These are phyloP conservation scores for Sarcophaga subvicina DNA, from an alignment of 2,888 invertebrate species.

Conservation along the genomic window DNA sequence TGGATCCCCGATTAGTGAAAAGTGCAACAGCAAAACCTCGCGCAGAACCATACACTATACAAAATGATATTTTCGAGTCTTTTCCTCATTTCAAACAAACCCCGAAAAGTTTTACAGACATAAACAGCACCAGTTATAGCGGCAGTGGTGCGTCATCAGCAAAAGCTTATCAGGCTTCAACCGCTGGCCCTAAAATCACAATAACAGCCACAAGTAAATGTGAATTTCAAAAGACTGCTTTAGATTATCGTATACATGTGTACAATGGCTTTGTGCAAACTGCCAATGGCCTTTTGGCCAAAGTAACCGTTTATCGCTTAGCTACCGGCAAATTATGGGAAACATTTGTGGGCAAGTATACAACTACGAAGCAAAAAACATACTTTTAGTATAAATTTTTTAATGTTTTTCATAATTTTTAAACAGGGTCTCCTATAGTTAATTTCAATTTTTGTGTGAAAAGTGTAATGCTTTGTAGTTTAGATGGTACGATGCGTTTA, in stretches of 20 bases:
- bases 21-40: conserved; percentile 70
- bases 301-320: conserved; percentile 84
- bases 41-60: conserved; percentile 53
- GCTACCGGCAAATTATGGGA: conserved; percentile 87
- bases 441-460: conserved; percentile 80
- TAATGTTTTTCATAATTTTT: neutral
- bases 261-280: conserved; percentile 83
- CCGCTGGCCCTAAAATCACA: conserved; percentile 73
- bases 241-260: conserved; percentile 83
- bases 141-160: conserved; percentile 29
- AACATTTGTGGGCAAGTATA: conserved; percentile 84
- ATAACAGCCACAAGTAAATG: conserved; percentile 75
- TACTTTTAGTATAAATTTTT: neutral
- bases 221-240: conserved; percentile 80
- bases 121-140: neutral
- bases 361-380: neutral
- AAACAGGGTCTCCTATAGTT: conserved; percentile 78
- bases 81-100: conserved; percentile 61
- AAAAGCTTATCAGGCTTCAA: conserved; percentile 71
- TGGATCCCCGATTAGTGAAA: conserved; percentile 77
- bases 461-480: conserved; percentile 79
- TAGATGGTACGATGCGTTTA: conserved; percentile 80
- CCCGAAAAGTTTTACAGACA: conserved; percentile 41
- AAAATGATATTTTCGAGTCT: conserved; percentile 50
- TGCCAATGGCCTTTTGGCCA: conserved; percentile 84